Percentiles rank a stretch among this genome's conserved stretches.
phyloP scores from a whole-genome alignment of 2,113 vertebrate species.

The Sclerurus mexicanus region DNA sequence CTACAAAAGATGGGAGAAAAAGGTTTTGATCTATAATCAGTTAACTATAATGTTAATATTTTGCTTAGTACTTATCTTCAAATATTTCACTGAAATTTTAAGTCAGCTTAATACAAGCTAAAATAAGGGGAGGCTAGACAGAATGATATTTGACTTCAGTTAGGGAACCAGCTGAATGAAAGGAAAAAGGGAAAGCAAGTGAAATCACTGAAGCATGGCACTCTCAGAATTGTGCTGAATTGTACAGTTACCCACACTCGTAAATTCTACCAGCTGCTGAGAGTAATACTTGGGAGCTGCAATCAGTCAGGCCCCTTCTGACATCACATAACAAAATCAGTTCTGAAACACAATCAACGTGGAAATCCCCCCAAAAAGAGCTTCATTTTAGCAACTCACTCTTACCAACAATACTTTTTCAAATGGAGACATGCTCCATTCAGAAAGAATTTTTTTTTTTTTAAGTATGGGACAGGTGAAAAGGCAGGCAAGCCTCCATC shows the following conservation, averaged over 20 bases:
- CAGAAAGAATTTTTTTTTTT: not conserved
- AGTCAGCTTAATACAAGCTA: not conserved
- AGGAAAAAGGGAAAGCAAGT: not conserved
- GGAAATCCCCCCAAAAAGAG: not conserved
- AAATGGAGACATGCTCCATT: not conserved
- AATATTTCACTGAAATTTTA: not conserved
- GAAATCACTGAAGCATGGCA: not conserved
- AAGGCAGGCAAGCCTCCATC: not conserved
- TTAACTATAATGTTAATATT: not conserved
- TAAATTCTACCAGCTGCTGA: not conserved
- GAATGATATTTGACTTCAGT: not conserved
- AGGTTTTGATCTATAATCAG: not conserved
- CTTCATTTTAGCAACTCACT: not conserved
- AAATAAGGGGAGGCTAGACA: not conserved
- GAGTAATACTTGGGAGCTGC: not conserved
- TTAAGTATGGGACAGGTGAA: not conserved
- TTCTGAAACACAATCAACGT: not conserved
- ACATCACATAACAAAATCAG: not conserved
- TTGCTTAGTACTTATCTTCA: not conserved
- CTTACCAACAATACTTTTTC: not conserved
- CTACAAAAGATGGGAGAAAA: not conserved
- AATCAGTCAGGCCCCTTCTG: not conserved
- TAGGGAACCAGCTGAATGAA: not conserved
- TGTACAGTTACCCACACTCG: not conserved
- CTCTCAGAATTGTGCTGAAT: not conserved